Percentiles rank a stretch among this genome's conserved stretches.
phyloP scores from a whole-genome alignment of 2,888 invertebrate genomes.

The Rhopalosiphum nymphaeae region DNA sequence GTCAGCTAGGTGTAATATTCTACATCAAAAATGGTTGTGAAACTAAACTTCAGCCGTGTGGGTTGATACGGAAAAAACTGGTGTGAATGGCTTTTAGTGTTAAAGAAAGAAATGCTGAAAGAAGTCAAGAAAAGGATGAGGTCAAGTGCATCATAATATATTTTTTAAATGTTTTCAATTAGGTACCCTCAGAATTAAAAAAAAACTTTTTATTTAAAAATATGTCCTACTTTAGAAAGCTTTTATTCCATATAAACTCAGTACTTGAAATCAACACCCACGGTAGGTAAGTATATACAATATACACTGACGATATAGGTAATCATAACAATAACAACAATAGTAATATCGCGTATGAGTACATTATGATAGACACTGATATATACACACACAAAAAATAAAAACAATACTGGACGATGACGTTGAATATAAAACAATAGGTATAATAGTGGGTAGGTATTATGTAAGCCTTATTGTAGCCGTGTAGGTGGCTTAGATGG shows the following conservation, averaged over 20 bases:
- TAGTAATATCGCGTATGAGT: background rate
- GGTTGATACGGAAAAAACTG: background rate
- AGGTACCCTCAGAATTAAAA: background rate
- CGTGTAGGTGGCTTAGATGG: background rate
- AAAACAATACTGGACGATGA: background rate
- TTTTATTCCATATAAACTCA: background rate
- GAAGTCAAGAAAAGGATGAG: background rate
- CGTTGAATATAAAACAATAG: background rate
- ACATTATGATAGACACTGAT: background rate
- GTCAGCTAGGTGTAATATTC: background rate
- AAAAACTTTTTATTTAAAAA: background rate
- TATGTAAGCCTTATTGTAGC: background rate
- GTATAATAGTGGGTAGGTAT: background rate
- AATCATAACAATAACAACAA: background rate
- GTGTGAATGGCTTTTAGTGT: background rate
- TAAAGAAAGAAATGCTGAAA: background rate
- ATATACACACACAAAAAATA: background rate
- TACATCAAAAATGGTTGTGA: background rate
- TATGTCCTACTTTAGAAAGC: background rate
- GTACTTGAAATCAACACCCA: background rate
- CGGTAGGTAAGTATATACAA: background rate
- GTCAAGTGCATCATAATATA: background rate
- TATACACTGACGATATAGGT: background rate
- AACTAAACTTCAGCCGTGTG: background rate
- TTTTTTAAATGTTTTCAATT: background rate